phyloP scores from a whole-genome alignment of 2,113 vertebrate genomes.

The Coturnix japonica region DNA sequence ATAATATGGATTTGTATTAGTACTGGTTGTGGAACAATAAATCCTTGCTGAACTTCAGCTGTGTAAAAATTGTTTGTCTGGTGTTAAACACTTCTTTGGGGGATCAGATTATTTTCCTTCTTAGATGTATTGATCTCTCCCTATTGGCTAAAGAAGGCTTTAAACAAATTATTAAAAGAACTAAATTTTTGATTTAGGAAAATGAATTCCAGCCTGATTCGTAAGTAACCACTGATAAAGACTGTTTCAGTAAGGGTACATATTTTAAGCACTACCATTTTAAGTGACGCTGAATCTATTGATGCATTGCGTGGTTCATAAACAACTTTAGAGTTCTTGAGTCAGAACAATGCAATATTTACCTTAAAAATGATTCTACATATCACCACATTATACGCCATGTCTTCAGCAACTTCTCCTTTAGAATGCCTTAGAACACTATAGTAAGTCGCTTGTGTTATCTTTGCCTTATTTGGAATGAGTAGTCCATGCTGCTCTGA shows the following conservation, averaged over 20 bases:
- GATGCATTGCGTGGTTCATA: background rate
- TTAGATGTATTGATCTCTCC: background rate
- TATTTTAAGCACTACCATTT: background rate
- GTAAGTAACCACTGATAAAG: background rate
- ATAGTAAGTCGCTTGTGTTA: background rate
- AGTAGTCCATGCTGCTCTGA: background rate
- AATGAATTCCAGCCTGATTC: background rate
- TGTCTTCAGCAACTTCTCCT: constrained; percentile 10
- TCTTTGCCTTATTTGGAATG: constrained; percentile 15
- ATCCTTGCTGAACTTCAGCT: background rate
- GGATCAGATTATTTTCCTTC: background rate
- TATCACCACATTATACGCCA: background rate
- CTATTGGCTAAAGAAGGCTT: background rate
- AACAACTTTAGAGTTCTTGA: background rate
- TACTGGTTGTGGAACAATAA: background rate
- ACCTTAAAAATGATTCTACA: background rate
- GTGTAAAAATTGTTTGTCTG: background rate
- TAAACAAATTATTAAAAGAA: background rate
- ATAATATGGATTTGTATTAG: background rate
- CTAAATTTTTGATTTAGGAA: background rate
- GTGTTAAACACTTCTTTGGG: background rate
- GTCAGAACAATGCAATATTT: background rate
- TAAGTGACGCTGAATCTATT: background rate
- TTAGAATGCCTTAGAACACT: background rate
- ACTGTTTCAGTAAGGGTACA: background rate